Base-by-base conservation (phyloP, 2,113 vertebrate genomes). In the Cisticola juncidis region DNA sequence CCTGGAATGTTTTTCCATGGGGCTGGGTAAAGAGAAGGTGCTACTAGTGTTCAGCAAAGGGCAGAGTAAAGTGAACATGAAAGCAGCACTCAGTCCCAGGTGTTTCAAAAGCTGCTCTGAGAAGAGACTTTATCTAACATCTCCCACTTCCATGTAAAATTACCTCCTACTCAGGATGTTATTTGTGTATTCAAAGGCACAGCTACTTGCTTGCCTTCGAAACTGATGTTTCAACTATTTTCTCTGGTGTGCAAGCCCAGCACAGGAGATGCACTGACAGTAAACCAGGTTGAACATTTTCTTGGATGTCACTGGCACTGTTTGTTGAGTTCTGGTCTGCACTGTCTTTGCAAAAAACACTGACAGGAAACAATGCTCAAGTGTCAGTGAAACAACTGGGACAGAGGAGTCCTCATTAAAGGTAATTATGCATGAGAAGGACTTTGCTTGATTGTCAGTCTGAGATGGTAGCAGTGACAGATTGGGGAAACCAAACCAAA, bases 181-280 rank as follows among this genome's bases (percentile, higher is more conserved):
- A 87, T 95, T 95, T 94, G 85, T 90, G 79, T 82, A 70, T 88
- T 94, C 69, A n/a, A 87, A 95, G 64, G 74, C 74, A 56, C 23
- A 95, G 79, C 72, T 92, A 70, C 54, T 44, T 62, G 24, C 81
- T 88, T 90, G 85, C 47, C 33, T 93, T 78, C 73, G 62, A 88
- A 77, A 51, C 47, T 74, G 64, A 62, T 73, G 51, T 92, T 90
- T 77, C 66, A 92, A 86, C 62, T 78, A 0, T 76, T 82, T 78
- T 61, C 35, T 80, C 47, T 36, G 38, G 47, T 62, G 64, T 62
- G 31, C 26, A 66, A 91, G 78, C 78, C 62, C 54, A 65, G 74
- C 54, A 62, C 38, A 33, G 47, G 33, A 71, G 51, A 58, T 13
- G 33, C 28, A 47, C 81, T 86, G 74, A 51, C 62, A 44, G 47